Evolutionary conservation across 2,797 vertebrate species (phyloP), one percentile per base, ranked within the genome.

Genomic region (Allenopithecus nigroviridis): DNA sequence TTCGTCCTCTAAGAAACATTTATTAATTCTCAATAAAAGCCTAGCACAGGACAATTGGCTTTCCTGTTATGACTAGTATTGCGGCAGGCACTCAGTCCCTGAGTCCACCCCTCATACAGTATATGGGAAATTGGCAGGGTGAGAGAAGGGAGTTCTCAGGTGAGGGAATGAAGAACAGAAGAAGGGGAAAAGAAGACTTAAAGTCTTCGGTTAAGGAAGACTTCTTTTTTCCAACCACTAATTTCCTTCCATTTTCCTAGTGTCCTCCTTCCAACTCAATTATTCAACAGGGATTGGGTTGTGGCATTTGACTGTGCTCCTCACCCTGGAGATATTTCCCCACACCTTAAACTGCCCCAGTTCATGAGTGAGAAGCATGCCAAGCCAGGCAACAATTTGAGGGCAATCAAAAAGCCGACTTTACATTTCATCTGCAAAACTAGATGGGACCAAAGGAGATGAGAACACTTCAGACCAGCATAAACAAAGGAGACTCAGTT

Each of bases 1-100:
- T 74, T 94, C 21, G 13, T 84, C 78, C 91, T 91, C 39, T 81
- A 91, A 95, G 46, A 94, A 97, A 96, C 46, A 41, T 17, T 79
- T 83, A 36, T 48, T 13, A 81, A 96, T 93, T 89, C 13, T 4
- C n/a, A 81, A 1, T 70, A 92, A 74, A 39, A 1, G 0, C 48
- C 33, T 81, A 70, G 74, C 89, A 84, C 1, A 81, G 59, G 96
- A n/a, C 93, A 92, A 91, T 16, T 70, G 50, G 41, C 12, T 84
- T 84, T 8, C 55, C 50, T 14, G 55, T 53, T n/a, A 39, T 83
- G 93, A 17, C 57, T 16, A 30, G 5, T 53, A 88, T 24, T 50
- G 14, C 55, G 41, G 8, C 2, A 50, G 53, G 72, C 22, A 39
- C 22, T 59, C 0, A 76, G 68, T n/a, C 93, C 33, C 39, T 3